Conservation (phyloP, 2,888 invertebrate species). For the Willowsia nigromaculata region DNA sequence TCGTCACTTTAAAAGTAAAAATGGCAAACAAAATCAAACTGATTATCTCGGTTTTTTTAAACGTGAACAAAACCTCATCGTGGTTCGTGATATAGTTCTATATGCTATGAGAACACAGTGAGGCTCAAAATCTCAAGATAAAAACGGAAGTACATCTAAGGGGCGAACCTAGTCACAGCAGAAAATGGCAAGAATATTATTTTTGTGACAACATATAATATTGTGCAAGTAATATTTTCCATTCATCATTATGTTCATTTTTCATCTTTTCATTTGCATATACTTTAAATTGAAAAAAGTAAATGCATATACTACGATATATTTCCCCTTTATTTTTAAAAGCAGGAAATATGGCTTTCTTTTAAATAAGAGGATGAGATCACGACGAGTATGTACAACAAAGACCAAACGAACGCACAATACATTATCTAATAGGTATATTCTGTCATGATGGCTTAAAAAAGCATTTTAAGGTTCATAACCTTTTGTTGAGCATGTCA, state of each 20-base stretch:
- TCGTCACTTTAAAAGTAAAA: background rate
- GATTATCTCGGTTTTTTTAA: conserved; percentile 32
- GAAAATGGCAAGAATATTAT: background rate
- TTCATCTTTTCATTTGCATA: background rate
- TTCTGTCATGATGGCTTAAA: background rate
- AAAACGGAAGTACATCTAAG: conserved; percentile 13
- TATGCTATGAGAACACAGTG: background rate
- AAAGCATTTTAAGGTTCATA: conserved; percentile 36
- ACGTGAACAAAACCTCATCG: background rate
- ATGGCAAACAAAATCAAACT: conserved; percentile 25
- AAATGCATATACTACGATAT: background rate
- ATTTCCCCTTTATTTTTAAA: background rate
- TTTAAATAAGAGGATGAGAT: too few relatives aligned
- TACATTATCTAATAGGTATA: background rate
- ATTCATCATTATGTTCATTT: background rate
- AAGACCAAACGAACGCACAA: background rate
- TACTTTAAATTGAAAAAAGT: background rate
- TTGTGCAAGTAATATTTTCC: background rate
- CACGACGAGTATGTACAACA: background rate
- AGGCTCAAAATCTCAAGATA: background rate
- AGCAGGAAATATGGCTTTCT: background rate
- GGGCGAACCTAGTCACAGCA: background rate
- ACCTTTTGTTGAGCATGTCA: conserved; percentile 56
- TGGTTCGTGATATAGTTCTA: background rate
- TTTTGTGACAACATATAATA: background rate